phyloP scores from a whole-genome alignment of 2,113 vertebrate species.

The Danionella cerebrum region DNA sequence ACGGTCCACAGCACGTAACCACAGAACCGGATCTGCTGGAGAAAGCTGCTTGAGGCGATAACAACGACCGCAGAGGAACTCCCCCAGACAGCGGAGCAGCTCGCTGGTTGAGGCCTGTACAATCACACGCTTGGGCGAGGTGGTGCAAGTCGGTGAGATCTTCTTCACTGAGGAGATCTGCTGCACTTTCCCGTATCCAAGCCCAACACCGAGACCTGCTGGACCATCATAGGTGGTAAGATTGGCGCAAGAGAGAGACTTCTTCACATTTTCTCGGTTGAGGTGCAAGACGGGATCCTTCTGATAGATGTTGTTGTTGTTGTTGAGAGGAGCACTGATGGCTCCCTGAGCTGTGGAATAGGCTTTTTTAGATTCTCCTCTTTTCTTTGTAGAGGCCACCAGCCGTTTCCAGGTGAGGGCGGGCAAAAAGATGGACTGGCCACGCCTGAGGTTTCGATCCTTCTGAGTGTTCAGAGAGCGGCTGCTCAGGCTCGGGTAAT shows the following conservation, averaged over 20 bases:
- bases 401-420: constrained; percentile 74
- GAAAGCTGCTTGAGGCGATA: constrained; percentile 70
- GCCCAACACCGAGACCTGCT: constrained; percentile 49
- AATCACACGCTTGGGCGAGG: constrained; percentile 68
- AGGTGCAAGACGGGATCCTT: constrained; percentile 63
- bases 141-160: constrained; percentile 33
- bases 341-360: constrained; percentile 11
- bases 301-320: constrained; percentile 63
- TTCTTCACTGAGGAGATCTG: constrained; percentile 63
- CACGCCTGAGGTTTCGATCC: constrained; percentile 61
- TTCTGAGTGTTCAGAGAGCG: constrained; percentile 65
- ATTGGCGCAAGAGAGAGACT: constrained; percentile 74
- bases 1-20: constrained; percentile 73
- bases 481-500: constrained; percentile 68
- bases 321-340: constrained; percentile 52
- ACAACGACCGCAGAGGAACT: constrained; percentile 72
- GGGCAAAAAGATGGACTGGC: constrained; percentile 71
- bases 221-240: constrained; percentile 68
- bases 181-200: constrained; percentile 51
- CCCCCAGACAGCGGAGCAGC: constrained; percentile 71
- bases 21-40: constrained; percentile 66
- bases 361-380: constrained; percentile 56
- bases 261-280: constrained; percentile 71
- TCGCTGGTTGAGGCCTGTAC: constrained; percentile 79
- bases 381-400: constrained; percentile 73